Base-by-base conservation (phyloP, 1,140 invertebrate species). In the Achroia grisella region DNA sequence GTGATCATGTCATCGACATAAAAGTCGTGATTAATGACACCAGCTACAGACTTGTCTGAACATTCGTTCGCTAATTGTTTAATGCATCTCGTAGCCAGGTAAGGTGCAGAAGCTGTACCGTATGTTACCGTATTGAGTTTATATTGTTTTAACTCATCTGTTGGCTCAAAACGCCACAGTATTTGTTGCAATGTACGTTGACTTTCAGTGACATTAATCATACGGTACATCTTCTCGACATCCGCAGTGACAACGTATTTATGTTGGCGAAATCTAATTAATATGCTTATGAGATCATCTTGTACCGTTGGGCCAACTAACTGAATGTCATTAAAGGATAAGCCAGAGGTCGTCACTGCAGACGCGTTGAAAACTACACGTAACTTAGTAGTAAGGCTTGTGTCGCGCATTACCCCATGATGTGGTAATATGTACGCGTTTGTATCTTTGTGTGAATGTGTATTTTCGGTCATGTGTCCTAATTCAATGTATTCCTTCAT, bases 1-100 rank as follows among this genome's bases (percentile, higher is more conserved):
- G 60, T 62, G 0, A 87, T 29, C 0, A 85, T 15, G 50, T 89
- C 84, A 46, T 89, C 86, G 0, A 87, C 72, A 49, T 87, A 88
- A 44, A 85, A 82, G 56, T 81, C 71, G n/a, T 49, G 51, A 11
- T 42, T 13, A 8, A 81, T 70, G 9, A 59, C 45, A 42, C 56
- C 39, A 12, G 40, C 14, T 14, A 58, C 35, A n/a, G 30, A 48
- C 1, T 27, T 9, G 33, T 55, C 48, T 4, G 28, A 9, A 28
- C 48, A 55, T 1, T 55, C 56, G 1, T 55, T 1, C 0, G 44
- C 28, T 10, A 10, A 29, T 6, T 6, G 4, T 29, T 29, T 4
- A 10, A 29, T 4, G 10, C 28, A 29, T 29, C 28, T 29, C 10
- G 28, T 29, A 6, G 28, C 28, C 28, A 29, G 10, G 10, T 6